Evolutionary conservation across 2,888 invertebrate species (phyloP).

Genomic region (Baronia brevicornis): DNA sequence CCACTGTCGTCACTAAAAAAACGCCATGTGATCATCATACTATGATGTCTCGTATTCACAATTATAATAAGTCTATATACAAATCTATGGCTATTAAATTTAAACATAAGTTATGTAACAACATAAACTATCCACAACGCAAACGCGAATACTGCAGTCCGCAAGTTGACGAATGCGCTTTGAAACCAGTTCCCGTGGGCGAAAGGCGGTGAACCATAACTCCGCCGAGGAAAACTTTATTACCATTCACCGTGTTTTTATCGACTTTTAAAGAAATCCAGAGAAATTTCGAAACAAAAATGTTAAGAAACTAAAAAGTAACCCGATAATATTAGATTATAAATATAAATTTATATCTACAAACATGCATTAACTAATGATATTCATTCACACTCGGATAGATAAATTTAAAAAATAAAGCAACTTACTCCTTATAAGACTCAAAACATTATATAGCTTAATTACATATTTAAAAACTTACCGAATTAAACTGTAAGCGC

Average conservation of each 20-base stretch:
- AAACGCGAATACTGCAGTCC: slow-evolving; percentile 18
- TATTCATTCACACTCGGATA: no score
- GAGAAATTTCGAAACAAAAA: no score
- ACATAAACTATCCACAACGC: slow-evolving; percentile 17
- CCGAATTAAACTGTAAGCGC: no score
- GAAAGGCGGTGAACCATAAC: slow-evolving; percentile 35
- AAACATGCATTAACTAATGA: no score
- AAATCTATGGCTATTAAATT: slow-evolving; percentile 13
- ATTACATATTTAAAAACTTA: no score
- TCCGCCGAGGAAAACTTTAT: slow-evolving; percentile 20
- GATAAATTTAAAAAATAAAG: no score
- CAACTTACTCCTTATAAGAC: no score
- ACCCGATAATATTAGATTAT: no score
- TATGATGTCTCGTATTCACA: slow-evolving; percentile 14
- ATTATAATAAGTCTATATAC: slow-evolving; percentile 9
- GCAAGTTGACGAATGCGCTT: slow-evolving; percentile 29
- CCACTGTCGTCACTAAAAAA: slow-evolving; percentile 57
- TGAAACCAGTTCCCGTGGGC: slow-evolving; percentile 57
- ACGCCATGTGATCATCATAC: slow-evolving; percentile 48
- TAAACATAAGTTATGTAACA: slow-evolving; percentile 23
- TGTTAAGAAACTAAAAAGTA: no score
- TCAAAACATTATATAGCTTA: no score
- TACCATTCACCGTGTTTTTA: slow-evolving; percentile 14
- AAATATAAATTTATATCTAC: no score
- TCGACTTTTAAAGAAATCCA: no score